A percentile compares a stretch with the other conserved stretches of the same genome.
Evolutionary conservation across 2,888 invertebrate genomes (phyloP).

Genomic region (Apantesis nais): DNA sequence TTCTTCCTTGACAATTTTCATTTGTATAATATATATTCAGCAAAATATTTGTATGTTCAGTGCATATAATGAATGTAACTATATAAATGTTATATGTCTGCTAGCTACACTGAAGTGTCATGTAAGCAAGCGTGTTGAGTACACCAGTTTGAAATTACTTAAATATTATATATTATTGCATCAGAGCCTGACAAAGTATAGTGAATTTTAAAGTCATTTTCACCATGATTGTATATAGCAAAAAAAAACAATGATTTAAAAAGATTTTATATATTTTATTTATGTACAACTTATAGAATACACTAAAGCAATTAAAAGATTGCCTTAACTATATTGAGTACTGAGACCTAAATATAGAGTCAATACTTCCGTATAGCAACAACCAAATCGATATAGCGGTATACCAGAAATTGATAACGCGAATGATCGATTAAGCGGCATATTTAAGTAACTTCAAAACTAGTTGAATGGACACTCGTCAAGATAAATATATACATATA

Average conservation of each 20-base stretch:
- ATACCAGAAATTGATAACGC: background rate
- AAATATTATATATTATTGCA: background rate
- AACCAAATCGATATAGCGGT: background rate
- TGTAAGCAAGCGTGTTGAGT: background rate
- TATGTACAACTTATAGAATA: too few species aligned
- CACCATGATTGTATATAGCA: too few species aligned
- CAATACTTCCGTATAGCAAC: background rate
- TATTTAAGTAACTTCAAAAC: conserved; percentile 8
- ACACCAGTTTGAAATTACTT: background rate
- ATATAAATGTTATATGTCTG: too few species aligned
- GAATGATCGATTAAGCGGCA: too few species aligned
- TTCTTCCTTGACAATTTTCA: background rate
- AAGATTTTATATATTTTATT: too few species aligned
- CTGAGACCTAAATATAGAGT: background rate
- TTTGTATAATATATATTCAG: background rate
- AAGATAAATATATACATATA: conserved; percentile 2
- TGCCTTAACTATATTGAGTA: background rate
- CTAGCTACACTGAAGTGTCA: background rate
- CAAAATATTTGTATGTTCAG: too few species aligned
- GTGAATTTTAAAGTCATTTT: background rate
- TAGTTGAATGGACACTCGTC: background rate
- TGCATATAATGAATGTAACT: too few species aligned
- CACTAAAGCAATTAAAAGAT: background rate
- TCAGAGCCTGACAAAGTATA: background rate
- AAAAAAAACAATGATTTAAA: too few species aligned